Percentiles rank a stretch among this genome's conserved stretches.
These are phyloP conservation scores for Melierax canorus DNA, from an alignment of 2,113 vertebrate genomes.

Conservation along the genomic window DNA sequence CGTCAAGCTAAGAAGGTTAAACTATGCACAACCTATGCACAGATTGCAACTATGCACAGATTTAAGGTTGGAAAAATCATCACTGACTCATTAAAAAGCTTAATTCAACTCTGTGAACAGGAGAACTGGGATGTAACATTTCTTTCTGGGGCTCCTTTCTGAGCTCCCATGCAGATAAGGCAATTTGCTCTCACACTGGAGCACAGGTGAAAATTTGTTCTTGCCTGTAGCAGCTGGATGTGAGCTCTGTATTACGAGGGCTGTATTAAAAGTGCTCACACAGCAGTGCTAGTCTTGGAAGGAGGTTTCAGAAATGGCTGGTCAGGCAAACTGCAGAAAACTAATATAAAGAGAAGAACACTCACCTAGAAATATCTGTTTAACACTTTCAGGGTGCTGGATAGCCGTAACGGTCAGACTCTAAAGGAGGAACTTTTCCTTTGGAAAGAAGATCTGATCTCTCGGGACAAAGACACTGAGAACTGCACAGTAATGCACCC, in stretches of 20 bases:
- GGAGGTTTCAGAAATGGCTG: neutral
- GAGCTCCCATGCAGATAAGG: constrained; percentile 28
- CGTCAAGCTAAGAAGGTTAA: neutral
- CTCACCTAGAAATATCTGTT: neutral
- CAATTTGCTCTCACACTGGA: constrained; percentile 6
- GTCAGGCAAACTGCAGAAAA: neutral
- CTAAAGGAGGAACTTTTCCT: neutral
- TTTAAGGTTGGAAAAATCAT: neutral
- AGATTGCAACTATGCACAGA: neutral
- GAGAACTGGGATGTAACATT: neutral
- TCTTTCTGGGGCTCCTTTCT: neutral
- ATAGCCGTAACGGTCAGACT: neutral
- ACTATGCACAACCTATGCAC: neutral
- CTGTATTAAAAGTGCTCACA: neutral
- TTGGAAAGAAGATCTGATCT: neutral
- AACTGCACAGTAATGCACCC: neutral
- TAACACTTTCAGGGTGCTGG: neutral
- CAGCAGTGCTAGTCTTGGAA: neutral
- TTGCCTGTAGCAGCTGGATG: constrained; percentile 27
- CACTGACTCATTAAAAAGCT: neutral
- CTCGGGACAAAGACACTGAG: neutral
- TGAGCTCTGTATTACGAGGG: neutral
- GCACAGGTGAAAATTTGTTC: constrained; percentile 43
- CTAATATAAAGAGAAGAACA: neutral
- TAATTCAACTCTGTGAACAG: neutral